Percentiles rank a stretch among this genome's conserved stretches.
Conservation (phyloP, 1,140 invertebrate species). For the Zelostemma sp. region DNA sequence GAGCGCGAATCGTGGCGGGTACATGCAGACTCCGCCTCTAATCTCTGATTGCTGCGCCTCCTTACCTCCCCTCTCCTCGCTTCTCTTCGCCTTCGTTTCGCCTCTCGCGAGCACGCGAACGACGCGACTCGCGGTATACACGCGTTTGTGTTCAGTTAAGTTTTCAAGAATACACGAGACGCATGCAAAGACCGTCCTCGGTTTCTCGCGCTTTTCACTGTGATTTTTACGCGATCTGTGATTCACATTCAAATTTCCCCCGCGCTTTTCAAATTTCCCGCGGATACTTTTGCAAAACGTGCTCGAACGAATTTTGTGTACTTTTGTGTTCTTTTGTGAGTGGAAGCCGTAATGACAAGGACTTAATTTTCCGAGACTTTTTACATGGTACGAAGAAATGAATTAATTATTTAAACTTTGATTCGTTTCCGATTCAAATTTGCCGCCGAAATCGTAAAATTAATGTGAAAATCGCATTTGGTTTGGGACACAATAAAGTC, state of each 20-base stretch:
- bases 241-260: background rate
- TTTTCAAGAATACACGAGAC: background rate
- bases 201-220: background rate
- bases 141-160: background rate
- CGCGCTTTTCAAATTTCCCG: background rate
- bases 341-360: too few relatives aligned
- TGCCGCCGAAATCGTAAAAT: too few relatives aligned
- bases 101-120: constrained; percentile 5
- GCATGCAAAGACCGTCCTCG: background rate
- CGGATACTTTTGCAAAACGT: background rate
- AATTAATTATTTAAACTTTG: too few relatives aligned
- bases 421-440: too few relatives aligned
- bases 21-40: constrained; percentile 5
- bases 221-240: too few relatives aligned
- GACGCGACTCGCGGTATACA: background rate
- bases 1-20: background rate
- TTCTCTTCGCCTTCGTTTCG: background rate
- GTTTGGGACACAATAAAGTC: background rate
- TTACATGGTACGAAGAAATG: too few relatives aligned
- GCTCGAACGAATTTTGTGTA: too few relatives aligned
- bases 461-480: background rate
- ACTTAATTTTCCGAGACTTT: too few relatives aligned
- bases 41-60: constrained; percentile 1
- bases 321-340: too few relatives aligned
- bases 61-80: background rate